Conservation (phyloP, 35 echinoderm and acorn worm species). For the Strongylocentrotus purpuratus region DNA sequence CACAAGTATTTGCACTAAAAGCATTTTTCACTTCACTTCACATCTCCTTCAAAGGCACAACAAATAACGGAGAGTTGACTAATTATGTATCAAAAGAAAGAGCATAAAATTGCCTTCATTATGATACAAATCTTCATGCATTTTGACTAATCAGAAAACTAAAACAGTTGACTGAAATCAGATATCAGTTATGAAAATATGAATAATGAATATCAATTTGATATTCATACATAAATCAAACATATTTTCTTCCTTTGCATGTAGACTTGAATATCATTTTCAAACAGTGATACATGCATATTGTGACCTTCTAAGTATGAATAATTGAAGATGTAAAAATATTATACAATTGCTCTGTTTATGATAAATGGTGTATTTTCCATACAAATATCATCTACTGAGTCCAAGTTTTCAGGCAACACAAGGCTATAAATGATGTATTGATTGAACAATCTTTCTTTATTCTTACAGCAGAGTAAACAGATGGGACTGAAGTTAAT, state of each 20-base stretch:
- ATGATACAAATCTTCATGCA: background rate
- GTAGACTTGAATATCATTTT: background rate
- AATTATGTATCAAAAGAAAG: background rate
- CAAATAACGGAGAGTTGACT: background rate
- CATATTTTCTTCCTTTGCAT: background rate
- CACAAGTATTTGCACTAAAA: background rate
- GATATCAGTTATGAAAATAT: background rate
- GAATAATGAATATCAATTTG: background rate
- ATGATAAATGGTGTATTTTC: too few species aligned
- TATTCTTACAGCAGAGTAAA: too few species aligned
- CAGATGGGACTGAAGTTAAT: too few species aligned
- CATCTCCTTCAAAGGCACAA: background rate
- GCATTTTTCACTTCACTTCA: background rate
- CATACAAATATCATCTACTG: too few species aligned
- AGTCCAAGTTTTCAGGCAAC: too few species aligned
- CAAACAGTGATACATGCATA: background rate
- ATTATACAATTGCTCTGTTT: too few species aligned
- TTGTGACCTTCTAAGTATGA: too few species aligned
- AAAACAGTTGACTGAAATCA: background rate
- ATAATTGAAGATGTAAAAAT: too few species aligned
- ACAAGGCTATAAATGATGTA: too few species aligned
- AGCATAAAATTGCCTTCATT: background rate
- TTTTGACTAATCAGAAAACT: background rate
- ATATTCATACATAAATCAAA: background rate
- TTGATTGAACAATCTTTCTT: too few species aligned